Conservation (phyloP, 2,797 vertebrate genomes). For the Streptopelia turtur region DNA sequence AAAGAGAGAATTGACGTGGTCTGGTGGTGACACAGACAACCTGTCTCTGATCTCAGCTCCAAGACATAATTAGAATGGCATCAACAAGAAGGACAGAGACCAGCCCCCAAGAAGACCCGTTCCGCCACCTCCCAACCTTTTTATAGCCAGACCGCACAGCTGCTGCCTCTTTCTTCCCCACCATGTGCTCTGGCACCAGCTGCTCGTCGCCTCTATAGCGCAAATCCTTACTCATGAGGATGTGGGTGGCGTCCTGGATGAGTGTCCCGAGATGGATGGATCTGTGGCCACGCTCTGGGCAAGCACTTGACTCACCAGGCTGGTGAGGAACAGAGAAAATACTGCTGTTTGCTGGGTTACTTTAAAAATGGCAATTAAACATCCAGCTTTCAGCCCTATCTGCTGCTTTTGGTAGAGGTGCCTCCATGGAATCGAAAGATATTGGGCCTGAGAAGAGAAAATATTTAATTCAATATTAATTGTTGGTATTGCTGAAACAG, state of each 20-base stretch:
- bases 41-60: neutral
- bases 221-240: neutral
- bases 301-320: neutral
- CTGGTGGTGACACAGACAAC: neutral
- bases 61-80: neutral
- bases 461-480: neutral
- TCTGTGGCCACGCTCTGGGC: neutral
- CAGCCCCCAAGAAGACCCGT: neutral
- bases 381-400: neutral
- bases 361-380: neutral
- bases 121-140: neutral
- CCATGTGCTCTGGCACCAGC: neutral
- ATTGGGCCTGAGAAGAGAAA: neutral
- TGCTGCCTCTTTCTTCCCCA: slow-evolving; percentile 23
- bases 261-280: neutral
- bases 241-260: neutral
- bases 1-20: neutral
- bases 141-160: slow-evolving; percentile 45
- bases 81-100: neutral
- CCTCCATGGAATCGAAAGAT: neutral
- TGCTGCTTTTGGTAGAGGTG: neutral
- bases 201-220: rapidly evolving
- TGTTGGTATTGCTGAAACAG: neutral
- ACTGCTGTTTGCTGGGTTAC: neutral
- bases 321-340: neutral